These are phyloP conservation scores for Setophaga coronata DNA, from an alignment of 2,113 vertebrate genomes.

Conservation along the genomic window DNA sequence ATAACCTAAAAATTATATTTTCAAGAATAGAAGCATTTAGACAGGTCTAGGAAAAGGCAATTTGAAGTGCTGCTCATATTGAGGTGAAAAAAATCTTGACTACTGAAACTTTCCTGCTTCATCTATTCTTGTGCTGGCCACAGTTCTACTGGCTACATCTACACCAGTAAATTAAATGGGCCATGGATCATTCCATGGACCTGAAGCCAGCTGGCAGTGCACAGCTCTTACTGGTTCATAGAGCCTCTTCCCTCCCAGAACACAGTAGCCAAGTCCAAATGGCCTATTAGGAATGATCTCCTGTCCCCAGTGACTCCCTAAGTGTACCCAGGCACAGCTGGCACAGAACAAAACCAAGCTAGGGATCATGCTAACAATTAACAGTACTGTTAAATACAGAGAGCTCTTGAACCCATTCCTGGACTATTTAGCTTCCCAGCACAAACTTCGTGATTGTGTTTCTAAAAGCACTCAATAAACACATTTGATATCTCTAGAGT, in stretches of 20 bases:
- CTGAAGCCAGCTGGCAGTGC: slow-evolving; percentile 23
- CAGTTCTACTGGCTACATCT: background rate
- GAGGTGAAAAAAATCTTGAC: background rate
- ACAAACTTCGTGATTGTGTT: background rate
- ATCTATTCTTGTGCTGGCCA: background rate
- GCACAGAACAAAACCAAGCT: background rate
- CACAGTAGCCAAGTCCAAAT: background rate
- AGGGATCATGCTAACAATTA: slow-evolving; percentile 10
- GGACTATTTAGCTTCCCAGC: background rate
- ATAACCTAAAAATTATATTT: background rate
- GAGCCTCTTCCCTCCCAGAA: background rate
- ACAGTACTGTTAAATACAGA: background rate
- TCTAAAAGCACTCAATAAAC: background rate
- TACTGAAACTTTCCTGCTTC: background rate
- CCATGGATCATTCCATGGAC: background rate
- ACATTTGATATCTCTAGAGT: background rate
- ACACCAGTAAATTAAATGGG: background rate
- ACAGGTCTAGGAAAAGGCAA: background rate
- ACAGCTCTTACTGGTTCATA: background rate
- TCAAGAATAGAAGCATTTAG: background rate
- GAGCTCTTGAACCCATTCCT: background rate
- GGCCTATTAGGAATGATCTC: background rate
- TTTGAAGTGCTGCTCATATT: background rate
- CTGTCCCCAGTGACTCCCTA: background rate
- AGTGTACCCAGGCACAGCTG: background rate